phyloP scores from a whole-genome alignment of 23 tunicate genomes.

The Trididemnum clinides region DNA sequence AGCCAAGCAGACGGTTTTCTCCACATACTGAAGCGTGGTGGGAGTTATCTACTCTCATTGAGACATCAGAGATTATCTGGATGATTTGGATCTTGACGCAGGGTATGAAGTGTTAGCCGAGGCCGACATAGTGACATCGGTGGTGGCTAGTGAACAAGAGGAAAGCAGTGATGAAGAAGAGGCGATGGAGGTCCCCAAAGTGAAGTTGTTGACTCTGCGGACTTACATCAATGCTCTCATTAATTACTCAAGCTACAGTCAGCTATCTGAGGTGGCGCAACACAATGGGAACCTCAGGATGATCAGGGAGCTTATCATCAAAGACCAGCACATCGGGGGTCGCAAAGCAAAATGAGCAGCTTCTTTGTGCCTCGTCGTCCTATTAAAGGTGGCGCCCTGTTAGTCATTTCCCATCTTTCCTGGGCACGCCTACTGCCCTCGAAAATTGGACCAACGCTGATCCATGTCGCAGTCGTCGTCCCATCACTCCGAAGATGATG shows the following conservation, averaged over 20 bases:
- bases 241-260: slow-evolving; percentile 24
- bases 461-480: too few species aligned
- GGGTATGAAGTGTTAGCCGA: slow-evolving; percentile 18
- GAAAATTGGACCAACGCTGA: slow-evolving; percentile 7
- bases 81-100: too few species aligned
- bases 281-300: slow-evolving; percentile 30
- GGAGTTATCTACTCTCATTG: slow-evolving; percentile 32
- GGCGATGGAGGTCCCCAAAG: slow-evolving; percentile 34
- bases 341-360: slow-evolving; percentile 21
- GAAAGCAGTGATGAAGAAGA: slow-evolving; percentile 43
- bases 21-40: slow-evolving; percentile 43
- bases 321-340: slow-evolving; percentile 39
- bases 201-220: slow-evolving; percentile 18
- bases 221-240: slow-evolving; percentile 29
- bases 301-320: slow-evolving; percentile 26
- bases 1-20: slow-evolving; percentile 3
- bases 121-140: slow-evolving; percentile 41
- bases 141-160: slow-evolving; percentile 37
- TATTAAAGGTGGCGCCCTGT: slow-evolving; percentile 7
- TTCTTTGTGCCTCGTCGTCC: slow-evolving; percentile 34
- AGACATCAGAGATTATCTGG: too few species aligned
- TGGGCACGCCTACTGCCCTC: slow-evolving; percentile 14
- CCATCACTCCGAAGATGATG: background rate
- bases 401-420: slow-evolving; percentile 7
- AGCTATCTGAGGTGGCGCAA: slow-evolving; percentile 40